Evolutionary conservation across 2,113 vertebrate species (phyloP).

Genomic region (Pteruthius melanotis): DNA sequence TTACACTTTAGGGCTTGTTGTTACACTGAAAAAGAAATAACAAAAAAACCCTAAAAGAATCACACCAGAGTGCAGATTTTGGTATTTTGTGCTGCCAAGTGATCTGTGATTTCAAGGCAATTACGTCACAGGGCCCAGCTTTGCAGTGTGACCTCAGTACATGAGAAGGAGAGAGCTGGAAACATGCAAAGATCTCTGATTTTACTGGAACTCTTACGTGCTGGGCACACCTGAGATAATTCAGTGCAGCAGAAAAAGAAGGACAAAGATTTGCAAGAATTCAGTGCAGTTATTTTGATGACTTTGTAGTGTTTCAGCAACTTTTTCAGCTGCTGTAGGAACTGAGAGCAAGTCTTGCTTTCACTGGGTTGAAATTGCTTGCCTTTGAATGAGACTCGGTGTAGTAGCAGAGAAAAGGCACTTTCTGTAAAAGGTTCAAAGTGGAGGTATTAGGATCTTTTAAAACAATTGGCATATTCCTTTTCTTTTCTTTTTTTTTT

Average conservation of each 20-base stretch:
- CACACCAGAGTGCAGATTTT: background rate
- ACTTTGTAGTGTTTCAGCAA: background rate
- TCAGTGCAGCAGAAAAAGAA: background rate
- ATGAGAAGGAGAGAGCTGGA: background rate
- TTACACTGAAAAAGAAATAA: background rate
- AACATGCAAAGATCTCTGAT: background rate
- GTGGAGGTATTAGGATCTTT: background rate
- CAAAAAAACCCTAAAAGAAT: background rate
- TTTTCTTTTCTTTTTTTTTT: background rate
- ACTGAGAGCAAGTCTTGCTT: background rate
- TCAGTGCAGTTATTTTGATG: background rate
- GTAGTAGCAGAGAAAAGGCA: background rate
- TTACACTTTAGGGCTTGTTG: background rate
- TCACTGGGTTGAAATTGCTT: background rate
- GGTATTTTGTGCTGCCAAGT: background rate
- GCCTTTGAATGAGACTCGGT: background rate
- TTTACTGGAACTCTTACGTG: background rate
- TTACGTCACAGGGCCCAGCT: rapidly evolving
- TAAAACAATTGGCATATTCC: background rate
- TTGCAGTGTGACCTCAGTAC: background rate
- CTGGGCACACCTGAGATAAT: background rate
- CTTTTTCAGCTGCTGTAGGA: background rate
- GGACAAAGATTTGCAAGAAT: background rate
- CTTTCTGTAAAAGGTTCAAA: background rate
- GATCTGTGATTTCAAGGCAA: background rate